A percentile compares a stretch with the other conserved stretches of the same genome.
These are phyloP conservation scores for Hydrozoanthus gracilis DNA, from an alignment of 92 coral and sea anemone genomes.

Conservation along the genomic window DNA sequence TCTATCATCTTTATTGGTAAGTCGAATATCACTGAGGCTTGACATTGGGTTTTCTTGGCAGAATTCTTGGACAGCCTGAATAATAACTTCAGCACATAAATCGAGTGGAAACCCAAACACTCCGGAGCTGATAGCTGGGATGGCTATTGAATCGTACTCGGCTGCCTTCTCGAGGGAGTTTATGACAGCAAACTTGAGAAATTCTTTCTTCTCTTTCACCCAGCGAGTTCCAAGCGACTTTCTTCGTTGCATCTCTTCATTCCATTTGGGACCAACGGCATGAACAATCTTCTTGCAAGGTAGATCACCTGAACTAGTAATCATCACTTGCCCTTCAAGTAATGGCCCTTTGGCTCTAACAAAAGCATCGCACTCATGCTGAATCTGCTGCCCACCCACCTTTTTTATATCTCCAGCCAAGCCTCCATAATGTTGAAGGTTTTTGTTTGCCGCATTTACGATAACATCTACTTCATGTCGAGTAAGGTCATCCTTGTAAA, in stretches of 20 bases:
- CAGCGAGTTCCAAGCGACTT: neutral
- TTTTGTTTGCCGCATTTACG: slow-evolving; percentile 70
- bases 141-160: slow-evolving; percentile 57
- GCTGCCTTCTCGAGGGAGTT: slow-evolving; percentile 54
- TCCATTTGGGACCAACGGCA: slow-evolving; percentile 75
- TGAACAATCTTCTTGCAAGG: slow-evolving; percentile 76
- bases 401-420: slow-evolving; percentile 57
- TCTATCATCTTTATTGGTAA: slow-evolving; percentile 56
- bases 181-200: slow-evolving; percentile 41
- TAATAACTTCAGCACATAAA: slow-evolving; percentile 65
- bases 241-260: neutral
- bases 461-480: slow-evolving; percentile 65
- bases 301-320: slow-evolving; percentile 59
- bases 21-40: slow-evolving; percentile 61
- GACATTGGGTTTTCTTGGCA: slow-evolving; percentile 40
- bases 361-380: slow-evolving; percentile 55
- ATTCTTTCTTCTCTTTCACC: slow-evolving; percentile 29
- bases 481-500: slow-evolving; percentile 72
- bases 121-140: slow-evolving; percentile 83
- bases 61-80: slow-evolving; percentile 61
- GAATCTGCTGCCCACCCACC: slow-evolving; percentile 62
- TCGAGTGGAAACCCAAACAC: slow-evolving; percentile 67
- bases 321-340: slow-evolving; percentile 47
- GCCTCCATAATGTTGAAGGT: slow-evolving; percentile 61
- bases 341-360: slow-evolving; percentile 15